phyloP scores from a whole-genome alignment of 2,888 invertebrate species.

The Dryadula phaetusa region DNA sequence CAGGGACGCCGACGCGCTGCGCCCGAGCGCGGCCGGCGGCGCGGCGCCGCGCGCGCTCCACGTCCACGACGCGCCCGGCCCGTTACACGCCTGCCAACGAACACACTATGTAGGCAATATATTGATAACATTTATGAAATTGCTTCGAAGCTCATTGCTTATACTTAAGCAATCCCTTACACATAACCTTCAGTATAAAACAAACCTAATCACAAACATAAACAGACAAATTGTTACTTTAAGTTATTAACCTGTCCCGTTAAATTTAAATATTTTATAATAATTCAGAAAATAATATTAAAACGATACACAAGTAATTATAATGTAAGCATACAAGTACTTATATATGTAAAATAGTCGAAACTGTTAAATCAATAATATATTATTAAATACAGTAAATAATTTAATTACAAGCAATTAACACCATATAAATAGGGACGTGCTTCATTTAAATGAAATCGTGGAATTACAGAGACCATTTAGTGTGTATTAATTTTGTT shows the following conservation, averaged over 20 bases:
- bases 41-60: constrained; percentile 81
- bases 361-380: constrained; percentile 6
- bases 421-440: constrained; percentile 9
- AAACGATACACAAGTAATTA: neutral
- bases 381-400: constrained; percentile 6
- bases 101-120: neutral
- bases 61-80: constrained; percentile 82
- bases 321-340: too few relatives aligned
- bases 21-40: constrained; percentile 58
- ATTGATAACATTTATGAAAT: too few relatives aligned
- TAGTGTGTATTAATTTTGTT: neutral
- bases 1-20: constrained; percentile 80
- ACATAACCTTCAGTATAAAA: too few relatives aligned
- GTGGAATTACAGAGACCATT: neutral
- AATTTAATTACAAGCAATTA: constrained; percentile 14
- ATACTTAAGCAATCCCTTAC: too few relatives aligned
- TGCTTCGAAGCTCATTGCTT: too few relatives aligned
- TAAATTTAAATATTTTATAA: too few relatives aligned
- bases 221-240: too few relatives aligned
- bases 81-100: constrained; percentile 75
- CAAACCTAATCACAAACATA: too few relatives aligned
- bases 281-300: neutral
- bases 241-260: too few relatives aligned
- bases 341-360: too few relatives aligned
- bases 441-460: neutral